Percentiles rank a stretch among this genome's conserved stretches.
Conservation (phyloP, 2,888 invertebrate species). For the Aporophyla nigra region DNA sequence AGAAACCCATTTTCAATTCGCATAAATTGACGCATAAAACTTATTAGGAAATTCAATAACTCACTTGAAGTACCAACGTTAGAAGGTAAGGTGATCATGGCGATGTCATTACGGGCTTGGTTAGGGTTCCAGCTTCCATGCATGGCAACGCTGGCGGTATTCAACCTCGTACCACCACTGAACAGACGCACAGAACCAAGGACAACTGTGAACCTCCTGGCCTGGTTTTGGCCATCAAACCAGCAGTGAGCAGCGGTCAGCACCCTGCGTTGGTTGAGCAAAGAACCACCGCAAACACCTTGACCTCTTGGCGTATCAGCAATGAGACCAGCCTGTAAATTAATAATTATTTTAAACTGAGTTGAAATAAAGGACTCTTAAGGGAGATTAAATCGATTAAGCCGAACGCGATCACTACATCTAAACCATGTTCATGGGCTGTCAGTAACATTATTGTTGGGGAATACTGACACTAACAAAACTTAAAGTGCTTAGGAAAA, state of each 20-base stretch:
- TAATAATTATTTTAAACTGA: no score
- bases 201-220: constrained; percentile 34
- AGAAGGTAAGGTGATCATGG: constrained; percentile 69
- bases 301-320: not conserved
- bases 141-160: constrained; percentile 66
- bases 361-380: no score
- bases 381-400: no score
- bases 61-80: constrained; percentile 66
- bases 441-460: no score
- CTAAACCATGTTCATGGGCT: no score
- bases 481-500: no score
- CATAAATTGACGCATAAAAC: no score
- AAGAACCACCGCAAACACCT: constrained; percentile 77
- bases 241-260: constrained; percentile 29
- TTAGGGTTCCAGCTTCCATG: constrained; percentile 76
- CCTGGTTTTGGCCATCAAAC: constrained; percentile 41
- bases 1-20: constrained; percentile 13
- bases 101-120: constrained; percentile 77
- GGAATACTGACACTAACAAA: no score
- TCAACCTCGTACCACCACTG: constrained; percentile 30
- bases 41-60: constrained; percentile 3
- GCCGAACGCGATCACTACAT: no score
- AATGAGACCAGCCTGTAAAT: constrained; percentile 69
- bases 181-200: constrained; percentile 37
- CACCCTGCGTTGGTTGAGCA: constrained; percentile 73